Evolutionary conservation across 1,140 invertebrate species (phyloP).

Genomic region (Penaeus chinensis): DNA sequence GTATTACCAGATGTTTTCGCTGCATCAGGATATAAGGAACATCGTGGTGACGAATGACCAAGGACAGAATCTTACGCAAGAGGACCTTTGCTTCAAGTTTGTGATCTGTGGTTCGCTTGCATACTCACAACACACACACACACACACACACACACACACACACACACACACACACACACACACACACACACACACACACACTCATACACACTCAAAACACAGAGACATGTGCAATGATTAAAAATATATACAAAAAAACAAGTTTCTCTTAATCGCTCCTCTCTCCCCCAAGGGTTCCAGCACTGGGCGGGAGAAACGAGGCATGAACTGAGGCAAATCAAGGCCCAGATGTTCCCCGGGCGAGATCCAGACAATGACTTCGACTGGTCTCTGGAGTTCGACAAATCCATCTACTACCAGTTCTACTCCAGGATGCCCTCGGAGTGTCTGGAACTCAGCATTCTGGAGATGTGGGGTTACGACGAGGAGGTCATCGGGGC

Average conservation of each 20-base stretch:
- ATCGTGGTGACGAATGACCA: conserved; percentile 65
- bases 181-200: no score
- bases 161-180: no score
- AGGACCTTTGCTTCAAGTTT: background rate
- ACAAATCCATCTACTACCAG: background rate
- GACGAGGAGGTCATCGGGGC: background rate
- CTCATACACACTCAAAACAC: no score
- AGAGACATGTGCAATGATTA: no score
- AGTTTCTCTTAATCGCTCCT: no score
- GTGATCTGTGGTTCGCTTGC: background rate
- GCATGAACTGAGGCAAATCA: no score
- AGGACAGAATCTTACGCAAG: background rate
- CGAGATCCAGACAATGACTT: background rate
- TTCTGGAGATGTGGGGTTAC: conserved; percentile 27
- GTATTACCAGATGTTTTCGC: conserved; percentile 21
- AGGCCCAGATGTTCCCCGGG: background rate
- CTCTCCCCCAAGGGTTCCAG: no score
- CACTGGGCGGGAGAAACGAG: no score
- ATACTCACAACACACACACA: no score
- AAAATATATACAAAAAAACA: no score
- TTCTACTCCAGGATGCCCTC: background rate
- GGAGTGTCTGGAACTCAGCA: conserved; percentile 15
- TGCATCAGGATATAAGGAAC: conserved; percentile 72
- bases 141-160: no score
- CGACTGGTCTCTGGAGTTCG: conserved; percentile 9